Percentiles rank a stretch among this genome's conserved stretches.
Evolutionary conservation across 2,888 invertebrate species (phyloP).

Genomic region (Andrena chrysosceles): DNA sequence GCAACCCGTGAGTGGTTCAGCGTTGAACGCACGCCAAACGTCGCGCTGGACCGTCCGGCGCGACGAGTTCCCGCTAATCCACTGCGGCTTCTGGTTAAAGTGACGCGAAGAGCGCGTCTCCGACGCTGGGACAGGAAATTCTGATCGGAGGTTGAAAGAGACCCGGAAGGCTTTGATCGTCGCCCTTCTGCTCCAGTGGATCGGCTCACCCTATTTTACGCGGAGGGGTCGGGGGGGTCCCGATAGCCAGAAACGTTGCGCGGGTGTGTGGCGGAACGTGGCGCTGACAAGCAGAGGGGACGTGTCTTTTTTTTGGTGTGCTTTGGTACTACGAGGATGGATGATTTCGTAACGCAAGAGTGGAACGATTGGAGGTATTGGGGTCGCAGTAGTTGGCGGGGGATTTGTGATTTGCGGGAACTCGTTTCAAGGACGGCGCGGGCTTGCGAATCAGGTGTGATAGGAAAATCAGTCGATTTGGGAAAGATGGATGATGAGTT

Average conservation of each 20-base stretch:
- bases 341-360: neutral
- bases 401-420: no score
- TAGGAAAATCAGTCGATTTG: no score
- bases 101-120: slow-evolving; percentile 1
- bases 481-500: no score
- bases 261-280: neutral
- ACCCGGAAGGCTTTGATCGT: slow-evolving; percentile 34
- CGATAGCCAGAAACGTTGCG: neutral
- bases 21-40: slow-evolving; percentile 64
- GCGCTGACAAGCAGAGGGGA: slow-evolving; percentile 14
- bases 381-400: no score
- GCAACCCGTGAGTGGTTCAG: slow-evolving; percentile 12
- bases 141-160: slow-evolving; percentile 17
- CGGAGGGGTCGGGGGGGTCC: neutral
- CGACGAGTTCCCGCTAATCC: slow-evolving; percentile 42
- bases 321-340: neutral
- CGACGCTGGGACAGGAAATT: slow-evolving; percentile 15
- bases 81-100: slow-evolving; percentile 39
- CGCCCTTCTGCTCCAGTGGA: slow-evolving; percentile 15
- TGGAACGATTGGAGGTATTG: slow-evolving; percentile 8
- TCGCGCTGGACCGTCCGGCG: slow-evolving; percentile 14
- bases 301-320: neutral
- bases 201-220: slow-evolving; percentile 1
- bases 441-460: no score
- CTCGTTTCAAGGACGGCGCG: slow-evolving; percentile 3